Conservation (phyloP, 2,797 vertebrate species). For the Periophthalmus magnuspinnatus region DNA sequence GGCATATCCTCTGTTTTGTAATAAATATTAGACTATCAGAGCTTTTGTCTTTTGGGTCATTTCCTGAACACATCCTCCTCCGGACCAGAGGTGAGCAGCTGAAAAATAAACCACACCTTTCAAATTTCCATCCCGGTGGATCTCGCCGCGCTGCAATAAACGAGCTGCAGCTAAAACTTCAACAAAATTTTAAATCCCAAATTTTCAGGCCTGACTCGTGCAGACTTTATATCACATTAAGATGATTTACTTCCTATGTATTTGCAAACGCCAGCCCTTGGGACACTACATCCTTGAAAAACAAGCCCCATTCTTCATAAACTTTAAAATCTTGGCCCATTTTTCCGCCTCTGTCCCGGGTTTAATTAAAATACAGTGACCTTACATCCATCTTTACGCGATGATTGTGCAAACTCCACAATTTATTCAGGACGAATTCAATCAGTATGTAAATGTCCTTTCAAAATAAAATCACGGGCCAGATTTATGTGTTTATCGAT, state of each 20-base stretch:
- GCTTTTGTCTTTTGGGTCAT: no score
- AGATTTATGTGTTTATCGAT: constrained; percentile 11
- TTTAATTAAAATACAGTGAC: constrained; percentile 20
- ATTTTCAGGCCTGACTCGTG: not conserved
- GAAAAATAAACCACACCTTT: no score
- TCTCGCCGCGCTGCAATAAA: no score
- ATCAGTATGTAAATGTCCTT: constrained; percentile 14
- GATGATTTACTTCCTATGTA: not conserved
- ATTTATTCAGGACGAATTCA: constrained; percentile 10
- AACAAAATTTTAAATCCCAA: not conserved
- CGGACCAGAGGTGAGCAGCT: no score
- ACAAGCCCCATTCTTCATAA: not conserved
- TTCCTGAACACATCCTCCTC: no score
- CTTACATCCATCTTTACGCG: constrained; percentile 2
- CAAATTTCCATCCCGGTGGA: no score
- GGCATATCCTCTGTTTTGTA: no score
- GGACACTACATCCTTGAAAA: not conserved
- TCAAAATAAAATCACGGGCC: not conserved
- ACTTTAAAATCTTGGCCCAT: constrained; percentile 6
- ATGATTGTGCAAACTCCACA: constrained; percentile 14
- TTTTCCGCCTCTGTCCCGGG: constrained; percentile 1
- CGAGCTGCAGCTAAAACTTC: not conserved
- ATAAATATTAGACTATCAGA: no score
- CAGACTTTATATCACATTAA: not conserved
- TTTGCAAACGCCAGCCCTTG: not conserved